Conservation (phyloP, 2,113 vertebrate genomes). For the Callocephalon fimbriatum region DNA sequence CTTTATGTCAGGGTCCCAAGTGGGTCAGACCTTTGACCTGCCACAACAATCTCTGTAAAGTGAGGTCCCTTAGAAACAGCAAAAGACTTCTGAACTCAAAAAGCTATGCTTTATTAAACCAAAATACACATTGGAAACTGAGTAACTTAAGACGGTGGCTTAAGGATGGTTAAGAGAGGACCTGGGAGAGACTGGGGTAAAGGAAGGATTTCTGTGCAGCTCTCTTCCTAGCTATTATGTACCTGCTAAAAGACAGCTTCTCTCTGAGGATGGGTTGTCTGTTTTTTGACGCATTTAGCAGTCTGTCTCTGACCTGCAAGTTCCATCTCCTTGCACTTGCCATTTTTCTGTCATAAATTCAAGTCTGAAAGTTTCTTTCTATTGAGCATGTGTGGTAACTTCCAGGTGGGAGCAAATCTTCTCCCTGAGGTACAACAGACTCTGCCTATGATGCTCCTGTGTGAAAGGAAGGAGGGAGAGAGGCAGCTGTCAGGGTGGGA, state of each 20-base stretch:
- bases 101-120: not conserved
- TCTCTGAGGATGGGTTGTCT: not conserved
- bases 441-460: not conserved
- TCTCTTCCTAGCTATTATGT: not conserved
- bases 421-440: not conserved
- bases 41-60: not conserved
- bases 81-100: not conserved
- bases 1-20: not conserved
- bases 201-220: not conserved
- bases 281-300: not conserved
- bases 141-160: not conserved
- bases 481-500: not conserved
- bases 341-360: not conserved
- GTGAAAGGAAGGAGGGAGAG: not conserved
- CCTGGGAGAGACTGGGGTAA: not conserved
- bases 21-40: not conserved
- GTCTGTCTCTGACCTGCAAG: not conserved
- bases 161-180: not conserved
- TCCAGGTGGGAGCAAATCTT: not conserved
- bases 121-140: not conserved
- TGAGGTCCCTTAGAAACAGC: not conserved
- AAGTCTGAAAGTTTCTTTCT: not conserved
- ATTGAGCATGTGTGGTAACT: not conserved
- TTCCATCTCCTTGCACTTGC: not conserved
- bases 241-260: not conserved